Conservation (phyloP, 1,140 invertebrate species). For the Macrostomum lignano region DNA sequence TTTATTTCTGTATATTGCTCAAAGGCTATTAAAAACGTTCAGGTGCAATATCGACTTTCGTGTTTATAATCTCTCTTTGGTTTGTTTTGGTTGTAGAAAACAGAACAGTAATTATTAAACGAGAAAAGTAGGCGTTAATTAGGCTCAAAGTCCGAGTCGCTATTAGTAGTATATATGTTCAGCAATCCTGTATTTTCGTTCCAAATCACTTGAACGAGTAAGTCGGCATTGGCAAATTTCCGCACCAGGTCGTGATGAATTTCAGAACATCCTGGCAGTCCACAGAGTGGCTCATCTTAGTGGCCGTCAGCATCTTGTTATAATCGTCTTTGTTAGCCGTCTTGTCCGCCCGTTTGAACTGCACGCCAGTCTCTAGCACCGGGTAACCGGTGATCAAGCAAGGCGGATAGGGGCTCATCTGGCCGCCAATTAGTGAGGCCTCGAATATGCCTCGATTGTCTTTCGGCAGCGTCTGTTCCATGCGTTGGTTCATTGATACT, state of each 20-base stretch:
- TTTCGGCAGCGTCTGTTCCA: constrained; percentile 46
- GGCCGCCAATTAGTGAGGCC: constrained; percentile 20
- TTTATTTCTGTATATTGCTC: no score
- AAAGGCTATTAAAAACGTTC: no score
- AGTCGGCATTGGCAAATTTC: constrained; percentile 28
- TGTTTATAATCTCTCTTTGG: no score
- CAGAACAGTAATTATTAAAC: no score
- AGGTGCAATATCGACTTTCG: no score
- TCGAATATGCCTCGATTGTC: constrained; percentile 32
- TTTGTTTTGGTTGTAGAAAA: no score
- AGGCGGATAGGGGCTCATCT: constrained; percentile 26
- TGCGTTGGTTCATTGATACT: constrained; percentile 66
- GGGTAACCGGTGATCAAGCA: constrained; percentile 64
- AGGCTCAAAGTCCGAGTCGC: no score
- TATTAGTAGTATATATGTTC: no score
- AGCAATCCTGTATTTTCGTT: no score
- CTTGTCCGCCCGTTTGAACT: constrained; percentile 32
- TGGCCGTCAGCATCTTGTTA: constrained; percentile 52
- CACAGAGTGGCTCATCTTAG: constrained; percentile 32
- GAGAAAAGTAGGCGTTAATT: no score
- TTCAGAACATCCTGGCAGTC: constrained; percentile 41
- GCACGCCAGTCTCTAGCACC: constrained; percentile 35
- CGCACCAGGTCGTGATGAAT: constrained; percentile 50
- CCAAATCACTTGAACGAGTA: constrained; percentile 27
- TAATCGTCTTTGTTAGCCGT: constrained; percentile 56